Evolutionary conservation across 2,797 vertebrate species (phyloP).

Genomic region (Neosilurus hyrtlii): DNA sequence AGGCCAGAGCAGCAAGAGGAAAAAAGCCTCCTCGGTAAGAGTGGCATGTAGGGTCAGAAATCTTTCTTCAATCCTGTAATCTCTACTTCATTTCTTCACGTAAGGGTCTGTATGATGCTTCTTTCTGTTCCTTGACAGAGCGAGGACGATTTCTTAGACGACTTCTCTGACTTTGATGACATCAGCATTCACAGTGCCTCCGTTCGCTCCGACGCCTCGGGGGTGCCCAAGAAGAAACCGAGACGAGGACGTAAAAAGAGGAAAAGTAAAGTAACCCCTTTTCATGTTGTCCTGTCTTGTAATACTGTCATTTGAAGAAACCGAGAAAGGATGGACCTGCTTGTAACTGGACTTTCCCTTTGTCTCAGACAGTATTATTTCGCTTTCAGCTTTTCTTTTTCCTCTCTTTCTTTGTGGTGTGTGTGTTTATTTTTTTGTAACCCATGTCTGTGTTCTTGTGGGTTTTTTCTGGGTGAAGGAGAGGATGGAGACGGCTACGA

Average conservation of each 20-base stretch:
- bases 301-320: constrained; percentile 7
- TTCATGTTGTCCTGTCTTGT: constrained; percentile 23
- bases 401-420: too few relatives aligned
- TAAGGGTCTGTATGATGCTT: background rate
- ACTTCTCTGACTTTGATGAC: constrained; percentile 90
- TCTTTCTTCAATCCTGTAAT: too few relatives aligned
- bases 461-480: constrained; percentile 64
- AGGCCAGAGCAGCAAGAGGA: constrained; percentile 88
- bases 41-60: background rate
- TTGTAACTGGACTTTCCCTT: background rate
- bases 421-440: background rate
- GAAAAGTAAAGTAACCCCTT: constrained; percentile 76
- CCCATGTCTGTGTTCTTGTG: background rate
- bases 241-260: constrained; percentile 89
- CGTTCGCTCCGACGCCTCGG: constrained; percentile 84
- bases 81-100: background rate
- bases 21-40: constrained; percentile 92
- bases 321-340: background rate
- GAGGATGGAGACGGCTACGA: constrained; percentile 96
- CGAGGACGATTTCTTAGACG: constrained; percentile 93
- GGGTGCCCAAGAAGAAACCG: constrained; percentile 84
- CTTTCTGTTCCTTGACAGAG: constrained; percentile 73
- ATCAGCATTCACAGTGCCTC: constrained; percentile 96
- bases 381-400: background rate
- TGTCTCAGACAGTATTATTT: background rate